Percentiles rank a stretch among this genome's conserved stretches.
Evolutionary conservation across 1,140 invertebrate genomes (phyloP).

Genomic region (Dreissena rostriformis): DNA sequence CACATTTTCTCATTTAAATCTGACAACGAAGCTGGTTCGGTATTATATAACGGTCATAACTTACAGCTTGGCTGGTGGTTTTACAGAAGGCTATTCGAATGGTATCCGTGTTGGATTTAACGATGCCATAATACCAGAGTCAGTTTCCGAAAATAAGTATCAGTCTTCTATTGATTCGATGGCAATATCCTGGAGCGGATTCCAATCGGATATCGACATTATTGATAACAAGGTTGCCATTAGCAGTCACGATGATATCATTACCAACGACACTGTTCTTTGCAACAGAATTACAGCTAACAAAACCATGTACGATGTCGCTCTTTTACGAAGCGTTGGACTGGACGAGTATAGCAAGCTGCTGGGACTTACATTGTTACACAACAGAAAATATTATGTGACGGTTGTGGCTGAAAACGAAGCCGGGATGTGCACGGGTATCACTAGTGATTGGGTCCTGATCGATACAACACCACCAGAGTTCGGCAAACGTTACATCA

Average conservation of each 20-base stretch:
- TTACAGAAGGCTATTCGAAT: conserved; percentile 36
- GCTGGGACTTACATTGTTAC: neutral
- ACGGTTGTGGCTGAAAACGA: conserved; percentile 19
- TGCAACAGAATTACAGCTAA: conserved; percentile 2
- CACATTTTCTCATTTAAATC: conserved; percentile 32
- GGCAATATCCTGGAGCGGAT: conserved; percentile 31
- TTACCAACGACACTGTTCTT: conserved; percentile 27
- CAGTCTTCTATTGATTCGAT: conserved; percentile 7
- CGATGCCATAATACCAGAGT: conserved; percentile 19
- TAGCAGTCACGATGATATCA: conserved; percentile 14
- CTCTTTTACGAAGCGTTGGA: neutral
- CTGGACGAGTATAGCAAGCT: conserved; percentile 1
- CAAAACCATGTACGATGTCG: conserved; percentile 13
- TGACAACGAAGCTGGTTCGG: conserved; percentile 23
- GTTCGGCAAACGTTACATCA: neutral
- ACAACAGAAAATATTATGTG: conserved; percentile 11
- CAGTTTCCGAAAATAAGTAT: conserved; percentile 14
- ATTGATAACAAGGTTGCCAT: conserved; percentile 31
- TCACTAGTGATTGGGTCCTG: neutral
- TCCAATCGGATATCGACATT: conserved; percentile 26
- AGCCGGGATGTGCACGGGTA: conserved; percentile 1
- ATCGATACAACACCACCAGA: conserved; percentile 14
- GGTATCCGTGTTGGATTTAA: conserved; percentile 42
- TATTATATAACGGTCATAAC: conserved; percentile 32
- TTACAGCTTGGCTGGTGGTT: conserved; percentile 30